These are phyloP conservation scores for Channa maculata DNA, from an alignment of 2,113 vertebrate species.

Conservation along the genomic window DNA sequence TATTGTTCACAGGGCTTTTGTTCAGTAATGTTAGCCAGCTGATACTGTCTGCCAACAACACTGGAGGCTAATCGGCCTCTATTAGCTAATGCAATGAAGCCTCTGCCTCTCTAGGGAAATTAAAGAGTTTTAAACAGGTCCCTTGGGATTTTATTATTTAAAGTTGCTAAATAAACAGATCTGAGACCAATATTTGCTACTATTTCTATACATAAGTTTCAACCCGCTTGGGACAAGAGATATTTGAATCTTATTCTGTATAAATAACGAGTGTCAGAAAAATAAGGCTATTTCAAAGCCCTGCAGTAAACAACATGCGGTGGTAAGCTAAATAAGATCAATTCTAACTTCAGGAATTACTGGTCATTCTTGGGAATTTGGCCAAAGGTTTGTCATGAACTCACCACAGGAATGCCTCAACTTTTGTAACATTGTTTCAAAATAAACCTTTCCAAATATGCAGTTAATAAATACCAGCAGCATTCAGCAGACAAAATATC, in stretches of 20 bases:
- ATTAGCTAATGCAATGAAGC: conserved; percentile 37
- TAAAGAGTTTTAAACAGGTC: conserved; percentile 22
- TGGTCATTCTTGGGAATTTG: conserved; percentile 14
- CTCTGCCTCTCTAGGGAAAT: conserved; percentile 32
- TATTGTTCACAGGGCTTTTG: conserved; percentile 30
- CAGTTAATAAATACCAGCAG: conserved; percentile 55
- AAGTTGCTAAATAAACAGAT: conserved; percentile 21
- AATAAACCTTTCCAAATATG: conserved; percentile 54
- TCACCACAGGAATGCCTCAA: conserved; percentile 49
- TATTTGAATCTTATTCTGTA: background rate
- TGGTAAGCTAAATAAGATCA: conserved; percentile 3
- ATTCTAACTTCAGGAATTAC: conserved; percentile 31
- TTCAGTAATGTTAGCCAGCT: conserved; percentile 40
- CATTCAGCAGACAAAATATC: conserved; percentile 54
- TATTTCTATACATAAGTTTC: background rate
- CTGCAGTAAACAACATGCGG: conserved; percentile 23
- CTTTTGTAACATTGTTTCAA: conserved; percentile 42
- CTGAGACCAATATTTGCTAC: conserved; percentile 16
- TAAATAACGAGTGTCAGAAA: background rate
- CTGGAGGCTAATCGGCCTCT: conserved; percentile 41
- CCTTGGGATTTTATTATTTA: conserved; percentile 16
- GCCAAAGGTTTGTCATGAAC: conserved; percentile 17
- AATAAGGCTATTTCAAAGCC: background rate
- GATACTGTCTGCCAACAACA: conserved; percentile 47
- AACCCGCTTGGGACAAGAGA: conserved; percentile 18